Percentiles rank a stretch among this genome's conserved stretches.
These are phyloP conservation scores for Crocodylus rhombifer DNA, from an alignment of 2,797 vertebrate species.

Conservation along the genomic window DNA sequence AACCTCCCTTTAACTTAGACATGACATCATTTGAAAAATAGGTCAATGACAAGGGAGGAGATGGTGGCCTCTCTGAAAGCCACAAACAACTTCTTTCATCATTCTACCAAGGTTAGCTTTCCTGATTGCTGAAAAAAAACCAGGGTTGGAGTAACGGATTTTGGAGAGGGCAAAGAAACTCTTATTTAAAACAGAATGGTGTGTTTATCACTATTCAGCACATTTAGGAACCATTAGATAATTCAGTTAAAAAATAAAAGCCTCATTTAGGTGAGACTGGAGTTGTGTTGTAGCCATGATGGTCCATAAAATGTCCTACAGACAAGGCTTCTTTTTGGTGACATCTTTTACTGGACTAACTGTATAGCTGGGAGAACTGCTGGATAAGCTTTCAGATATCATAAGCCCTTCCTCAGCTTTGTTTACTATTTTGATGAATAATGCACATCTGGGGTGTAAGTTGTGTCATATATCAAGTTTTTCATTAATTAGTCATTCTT, in stretches of 20 bases:
- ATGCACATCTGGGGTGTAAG: constrained; percentile 7
- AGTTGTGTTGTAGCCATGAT: too few species aligned
- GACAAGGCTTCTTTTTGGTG: too few species aligned
- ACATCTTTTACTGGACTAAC: too few species aligned
- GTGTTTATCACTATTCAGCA: not conserved
- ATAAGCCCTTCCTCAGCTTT: too few species aligned
- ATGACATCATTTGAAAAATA: not conserved
- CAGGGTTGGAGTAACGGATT: not conserved
- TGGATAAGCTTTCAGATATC: too few species aligned
- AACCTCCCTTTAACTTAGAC: not conserved
- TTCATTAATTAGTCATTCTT: not conserved
- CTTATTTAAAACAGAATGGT: not conserved
- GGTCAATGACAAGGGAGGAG: not conserved
- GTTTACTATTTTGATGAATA: too few species aligned
- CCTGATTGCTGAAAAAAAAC: not conserved
- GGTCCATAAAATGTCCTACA: too few species aligned
- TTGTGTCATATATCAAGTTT: constrained; percentile 4
- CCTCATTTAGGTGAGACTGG: not conserved
- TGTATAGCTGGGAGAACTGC: too few species aligned
- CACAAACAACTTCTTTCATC: not conserved
- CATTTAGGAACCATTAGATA: not conserved
- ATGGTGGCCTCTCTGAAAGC: not conserved
- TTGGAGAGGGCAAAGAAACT: not conserved
- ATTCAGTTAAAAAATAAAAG: not conserved
- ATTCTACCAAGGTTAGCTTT: not conserved